Evolutionary conservation across 2,888 invertebrate genomes (phyloP).

Genomic region (Netelia fuscicornis): DNA sequence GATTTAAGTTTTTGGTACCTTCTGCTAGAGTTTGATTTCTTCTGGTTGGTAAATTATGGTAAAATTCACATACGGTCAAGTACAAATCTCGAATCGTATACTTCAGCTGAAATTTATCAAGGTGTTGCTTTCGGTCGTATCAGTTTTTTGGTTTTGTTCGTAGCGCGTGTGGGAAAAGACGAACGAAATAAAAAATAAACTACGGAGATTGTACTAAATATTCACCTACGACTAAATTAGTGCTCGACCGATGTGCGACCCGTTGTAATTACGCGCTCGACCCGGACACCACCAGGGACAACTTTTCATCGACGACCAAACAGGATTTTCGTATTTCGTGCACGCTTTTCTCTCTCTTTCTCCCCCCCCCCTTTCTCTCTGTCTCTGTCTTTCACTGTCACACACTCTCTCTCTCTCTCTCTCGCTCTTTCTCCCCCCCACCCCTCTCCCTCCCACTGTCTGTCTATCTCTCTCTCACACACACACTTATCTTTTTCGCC

Average conservation of each 20-base stretch:
- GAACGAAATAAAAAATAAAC: constrained; percentile 12
- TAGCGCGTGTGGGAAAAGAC: not conserved
- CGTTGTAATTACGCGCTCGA: constrained; percentile 53
- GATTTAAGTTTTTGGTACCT: no score
- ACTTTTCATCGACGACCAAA: constrained; percentile 58
- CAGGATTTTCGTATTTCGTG: constrained; percentile 50
- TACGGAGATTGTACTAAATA: constrained; percentile 6
- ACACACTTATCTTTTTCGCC: not conserved
- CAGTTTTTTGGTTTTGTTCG: not conserved
- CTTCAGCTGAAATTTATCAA: not conserved
- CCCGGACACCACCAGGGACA: constrained; percentile 19
- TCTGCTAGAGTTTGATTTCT: no score
- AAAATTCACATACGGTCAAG: no score
- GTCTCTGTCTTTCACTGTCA: no score
- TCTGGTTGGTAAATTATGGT: no score
- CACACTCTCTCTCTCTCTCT: no score
- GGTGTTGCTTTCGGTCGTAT: not conserved
- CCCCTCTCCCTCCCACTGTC: not conserved
- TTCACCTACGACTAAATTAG: constrained; percentile 25
- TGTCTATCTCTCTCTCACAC: not conserved
- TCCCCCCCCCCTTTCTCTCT: not conserved
- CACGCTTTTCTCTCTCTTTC: constrained; percentile 5
- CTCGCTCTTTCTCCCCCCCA: no score
- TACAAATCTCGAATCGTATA: no score
- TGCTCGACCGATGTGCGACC: constrained; percentile 3